Base-by-base conservation (phyloP, 53 echinoderm and acorn worm species). In the Henricia sp. region DNA sequence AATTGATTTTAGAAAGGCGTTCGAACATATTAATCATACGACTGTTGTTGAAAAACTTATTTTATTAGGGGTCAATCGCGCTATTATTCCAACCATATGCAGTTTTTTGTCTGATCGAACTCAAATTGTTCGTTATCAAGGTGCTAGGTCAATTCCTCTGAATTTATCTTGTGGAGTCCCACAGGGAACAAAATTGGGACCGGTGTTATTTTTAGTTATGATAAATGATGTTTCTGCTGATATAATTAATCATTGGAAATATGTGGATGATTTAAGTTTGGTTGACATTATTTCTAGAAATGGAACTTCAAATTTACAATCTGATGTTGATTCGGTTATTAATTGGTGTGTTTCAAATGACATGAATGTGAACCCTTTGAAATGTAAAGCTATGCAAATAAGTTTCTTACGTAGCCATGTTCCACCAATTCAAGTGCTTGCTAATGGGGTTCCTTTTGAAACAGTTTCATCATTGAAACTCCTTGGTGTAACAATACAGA, bases 141-240 rank as follows among this genome's bases (percentile, higher is more conserved):
- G 85, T 30, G 56, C 48, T 4, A 72, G 46, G 12, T 85, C 85
- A 30, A 24, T 41, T 8, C 21, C 59, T 8, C 43, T 57, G 0
- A 29, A 27, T 1, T 34, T 72, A 25, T 32, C 72, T 9, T 72
- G 72, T 58, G 86, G 86, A 0, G 86, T 86, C 19, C 86, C 86
- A 14, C 86, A 86, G 50, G 86, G 86, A 1, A 86, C 86, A 2
- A 86, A 86, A 74, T 35, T 86, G 4, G 86, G 74, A 4, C 86
- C 86, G 1, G 74, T 86, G 37, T 62, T 86, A 9, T 86, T 86
- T 40, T 52, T 86, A 26, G 35, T 60, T 26, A 74, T 86, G 86
- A n/a, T 74, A 3, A 86, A 86, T n/a, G 66, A 74, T 50, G 86
- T 66, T 5, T 64, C 74, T 2, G 10, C 21, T 3, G n/a, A 32